Conservation (phyloP, 1,140 invertebrate genomes). For the Heterodera carotae region DNA sequence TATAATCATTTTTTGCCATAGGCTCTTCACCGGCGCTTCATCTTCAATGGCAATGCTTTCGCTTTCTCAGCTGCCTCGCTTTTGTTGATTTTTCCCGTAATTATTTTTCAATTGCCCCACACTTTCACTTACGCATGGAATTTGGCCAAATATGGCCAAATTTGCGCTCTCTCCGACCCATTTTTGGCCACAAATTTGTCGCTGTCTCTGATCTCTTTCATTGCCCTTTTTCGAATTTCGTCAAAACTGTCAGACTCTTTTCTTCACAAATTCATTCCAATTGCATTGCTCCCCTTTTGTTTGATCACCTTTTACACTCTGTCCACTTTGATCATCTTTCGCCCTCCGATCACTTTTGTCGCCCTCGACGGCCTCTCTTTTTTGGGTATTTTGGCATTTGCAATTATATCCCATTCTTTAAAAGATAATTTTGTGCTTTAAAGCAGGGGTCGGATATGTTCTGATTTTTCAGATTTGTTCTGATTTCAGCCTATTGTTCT, state of each 20-base stretch:
- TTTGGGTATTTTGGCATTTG: not conserved
- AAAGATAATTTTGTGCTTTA: no score
- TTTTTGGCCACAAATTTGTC: not conserved
- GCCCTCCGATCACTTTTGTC: not conserved
- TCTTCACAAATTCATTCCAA: not conserved
- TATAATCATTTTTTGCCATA: not conserved
- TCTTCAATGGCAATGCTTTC: not conserved
- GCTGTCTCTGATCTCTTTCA: not conserved
- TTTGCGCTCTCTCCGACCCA: not conserved
- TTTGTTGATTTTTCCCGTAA: not conserved
- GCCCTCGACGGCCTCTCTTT: not conserved
- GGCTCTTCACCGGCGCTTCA: not conserved
- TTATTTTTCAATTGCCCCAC: not conserved
- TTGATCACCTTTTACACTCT: not conserved
- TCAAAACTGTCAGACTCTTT: not conserved
- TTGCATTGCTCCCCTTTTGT: not conserved
- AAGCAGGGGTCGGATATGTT: no score
- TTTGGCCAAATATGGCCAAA: conserved; percentile 10
- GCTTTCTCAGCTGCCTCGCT: conserved; percentile 4
- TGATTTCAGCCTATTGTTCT: no score
- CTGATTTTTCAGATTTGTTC: no score
- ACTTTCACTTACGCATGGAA: conserved; percentile 17
- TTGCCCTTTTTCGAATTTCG: not conserved
- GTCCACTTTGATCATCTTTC: not conserved
- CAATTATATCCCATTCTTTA: not conserved